These are phyloP conservation scores for Malurus cyaneus DNA, from an alignment of 2,113 vertebrate species.

Conservation along the genomic window DNA sequence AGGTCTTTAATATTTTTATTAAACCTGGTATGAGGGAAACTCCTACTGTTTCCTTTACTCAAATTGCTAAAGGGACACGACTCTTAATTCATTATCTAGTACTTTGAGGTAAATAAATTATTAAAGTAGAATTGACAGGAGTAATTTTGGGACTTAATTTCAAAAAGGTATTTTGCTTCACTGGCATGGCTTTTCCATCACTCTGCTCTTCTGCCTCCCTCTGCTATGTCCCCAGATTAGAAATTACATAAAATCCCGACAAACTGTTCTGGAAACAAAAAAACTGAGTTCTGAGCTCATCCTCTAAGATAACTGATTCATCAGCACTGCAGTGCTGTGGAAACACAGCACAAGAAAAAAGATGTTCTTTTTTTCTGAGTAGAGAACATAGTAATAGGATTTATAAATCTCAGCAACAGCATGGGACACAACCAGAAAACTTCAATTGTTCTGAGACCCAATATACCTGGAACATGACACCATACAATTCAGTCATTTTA, in stretches of 20 bases:
- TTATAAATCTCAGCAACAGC: background rate
- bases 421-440: background rate
- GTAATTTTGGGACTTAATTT: background rate
- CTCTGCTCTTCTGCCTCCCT: background rate
- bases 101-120: background rate
- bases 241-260: background rate
- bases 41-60: background rate
- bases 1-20: background rate
- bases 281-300: constrained; percentile 9
- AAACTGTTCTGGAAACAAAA: background rate
- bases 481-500: background rate
- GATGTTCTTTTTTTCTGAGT: background rate
- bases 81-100: background rate
- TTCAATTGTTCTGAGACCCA: background rate
- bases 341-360: background rate
- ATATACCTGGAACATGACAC: background rate
- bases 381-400: background rate
- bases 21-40: background rate
- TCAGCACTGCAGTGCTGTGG: background rate
- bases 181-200: background rate
- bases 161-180: background rate
- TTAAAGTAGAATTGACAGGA: background rate
- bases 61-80: background rate
- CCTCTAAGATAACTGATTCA: background rate
- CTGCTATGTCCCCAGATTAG: background rate